A percentile compares a stretch with the other conserved stretches of the same genome.
These are phyloP conservation scores for Polyploca ridens DNA, from an alignment of 2,888 invertebrate species.

Conservation along the genomic window DNA sequence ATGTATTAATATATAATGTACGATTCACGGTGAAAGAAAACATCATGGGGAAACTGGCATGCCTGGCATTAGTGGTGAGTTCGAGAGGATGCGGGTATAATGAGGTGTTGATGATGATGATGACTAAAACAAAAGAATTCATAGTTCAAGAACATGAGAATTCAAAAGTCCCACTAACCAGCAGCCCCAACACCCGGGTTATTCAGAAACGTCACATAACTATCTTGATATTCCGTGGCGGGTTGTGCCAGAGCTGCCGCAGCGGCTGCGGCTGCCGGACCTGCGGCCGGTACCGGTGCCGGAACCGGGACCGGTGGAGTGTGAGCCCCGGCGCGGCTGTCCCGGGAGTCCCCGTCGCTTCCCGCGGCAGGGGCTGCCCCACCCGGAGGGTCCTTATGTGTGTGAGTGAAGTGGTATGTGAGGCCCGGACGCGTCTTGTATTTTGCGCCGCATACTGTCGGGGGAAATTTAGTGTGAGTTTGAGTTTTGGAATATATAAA, in stretches of 20 bases:
- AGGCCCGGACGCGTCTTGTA: slow-evolving; percentile 98
- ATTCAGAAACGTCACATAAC: slow-evolving; percentile 88
- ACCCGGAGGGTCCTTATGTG: slow-evolving; percentile 87
- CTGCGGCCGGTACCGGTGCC: slow-evolving; percentile 40
- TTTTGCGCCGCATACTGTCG: slow-evolving; percentile 95
- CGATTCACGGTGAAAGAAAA: too few species aligned
- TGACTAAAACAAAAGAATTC: slow-evolving; percentile 21
- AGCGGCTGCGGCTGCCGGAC: slow-evolving; percentile 34
- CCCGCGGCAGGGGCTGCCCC: slow-evolving; percentile 44
- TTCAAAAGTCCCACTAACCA: slow-evolving; percentile 37
- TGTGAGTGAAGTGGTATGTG: slow-evolving; percentile 97
- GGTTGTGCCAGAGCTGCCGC: slow-evolving; percentile 53
- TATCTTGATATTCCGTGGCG: slow-evolving; percentile 86
- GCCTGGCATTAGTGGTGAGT: too few species aligned
- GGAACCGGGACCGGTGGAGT: slow-evolving; percentile 60
- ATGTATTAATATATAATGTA: too few species aligned
- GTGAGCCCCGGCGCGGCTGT: slow-evolving; percentile 90
- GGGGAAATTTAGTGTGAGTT: not conserved
- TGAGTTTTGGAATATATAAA: slow-evolving; percentile 3
- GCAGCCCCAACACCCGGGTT: slow-evolving; percentile 77
- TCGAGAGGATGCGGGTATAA: not conserved
- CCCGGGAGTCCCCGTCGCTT: slow-evolving; percentile 67
- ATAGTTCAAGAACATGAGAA: slow-evolving; percentile 13
- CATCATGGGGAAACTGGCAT: not conserved
- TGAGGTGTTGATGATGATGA: slow-evolving; percentile 14